Percentiles rank a stretch among this genome's conserved stretches.
Evolutionary conservation across 53 echinoderm and acorn worm species (phyloP).

Genomic region (Arbacia lixula): DNA sequence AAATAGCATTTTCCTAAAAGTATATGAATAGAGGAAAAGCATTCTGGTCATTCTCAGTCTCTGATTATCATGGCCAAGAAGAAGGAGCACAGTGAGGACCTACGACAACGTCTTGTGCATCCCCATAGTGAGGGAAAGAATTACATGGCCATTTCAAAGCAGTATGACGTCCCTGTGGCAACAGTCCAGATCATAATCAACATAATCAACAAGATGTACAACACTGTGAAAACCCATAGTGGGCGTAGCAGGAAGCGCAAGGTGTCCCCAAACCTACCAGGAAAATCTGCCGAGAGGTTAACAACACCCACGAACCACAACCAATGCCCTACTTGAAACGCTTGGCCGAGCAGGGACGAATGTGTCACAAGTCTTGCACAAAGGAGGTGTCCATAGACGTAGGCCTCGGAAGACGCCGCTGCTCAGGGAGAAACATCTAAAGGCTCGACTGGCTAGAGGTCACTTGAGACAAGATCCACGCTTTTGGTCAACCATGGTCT

Average conservation of each 20-base stretch:
- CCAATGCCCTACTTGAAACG: slow-evolving; percentile 13
- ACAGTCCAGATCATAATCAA: too few species aligned
- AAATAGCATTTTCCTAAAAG: slow-evolving; percentile 3
- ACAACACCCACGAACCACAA: slow-evolving; percentile 15
- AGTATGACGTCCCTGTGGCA: slow-evolving; percentile 16
- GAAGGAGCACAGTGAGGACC: slow-evolving; percentile 45
- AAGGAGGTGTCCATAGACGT: slow-evolving; percentile 31
- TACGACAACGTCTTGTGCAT: slow-evolving; percentile 14
- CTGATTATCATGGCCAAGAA: slow-evolving; percentile 34
- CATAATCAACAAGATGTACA: slow-evolving; percentile 2
- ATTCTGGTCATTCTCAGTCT: slow-evolving; percentile 13
- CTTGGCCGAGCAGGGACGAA: slow-evolving; percentile 34
- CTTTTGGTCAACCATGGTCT: slow-evolving; percentile 22
- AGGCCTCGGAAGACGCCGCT: slow-evolving; percentile 50
- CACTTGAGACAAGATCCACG: slow-evolving; percentile 5
- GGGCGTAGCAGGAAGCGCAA: not conserved
- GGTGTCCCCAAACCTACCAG: slow-evolving; percentile 21
- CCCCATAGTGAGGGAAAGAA: slow-evolving; percentile 2
- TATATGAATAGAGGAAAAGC: slow-evolving; percentile 22
- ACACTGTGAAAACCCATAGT: not conserved
- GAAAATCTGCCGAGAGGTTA: slow-evolving; percentile 31
- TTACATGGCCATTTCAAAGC: slow-evolving; percentile 31
- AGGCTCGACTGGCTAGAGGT: slow-evolving; percentile 39
- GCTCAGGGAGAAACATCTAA: slow-evolving; percentile 5
- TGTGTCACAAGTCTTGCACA: slow-evolving; percentile 42